phyloP scores from a whole-genome alignment of 2,113 vertebrate species.

The Synchiropus splendidus region DNA sequence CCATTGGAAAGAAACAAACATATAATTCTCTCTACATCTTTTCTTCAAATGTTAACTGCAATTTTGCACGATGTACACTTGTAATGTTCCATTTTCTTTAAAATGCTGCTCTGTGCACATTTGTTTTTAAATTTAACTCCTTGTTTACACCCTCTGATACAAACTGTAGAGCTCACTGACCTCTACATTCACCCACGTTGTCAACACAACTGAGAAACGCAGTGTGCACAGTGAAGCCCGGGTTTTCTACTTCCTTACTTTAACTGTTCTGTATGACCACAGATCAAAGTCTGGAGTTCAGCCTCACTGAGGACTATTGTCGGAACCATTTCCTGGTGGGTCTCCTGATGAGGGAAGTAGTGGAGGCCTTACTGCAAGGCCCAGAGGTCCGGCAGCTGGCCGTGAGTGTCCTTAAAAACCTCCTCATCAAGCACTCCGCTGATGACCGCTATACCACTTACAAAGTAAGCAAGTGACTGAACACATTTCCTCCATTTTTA shows the following conservation, averaged over 20 bases:
- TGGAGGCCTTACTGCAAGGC: constrained; percentile 78
- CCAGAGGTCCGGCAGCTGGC: constrained; percentile 81
- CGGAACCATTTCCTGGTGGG: constrained; percentile 92
- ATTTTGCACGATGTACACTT: too few relatives aligned
- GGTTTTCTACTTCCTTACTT: background rate
- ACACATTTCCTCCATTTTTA: background rate
- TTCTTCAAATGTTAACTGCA: background rate
- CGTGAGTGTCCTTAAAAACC: constrained; percentile 83
- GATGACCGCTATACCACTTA: constrained; percentile 82
- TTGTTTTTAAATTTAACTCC: too few relatives aligned
- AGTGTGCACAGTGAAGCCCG: too few relatives aligned
- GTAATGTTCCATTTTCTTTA: too few relatives aligned
- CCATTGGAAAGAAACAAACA: too few relatives aligned
- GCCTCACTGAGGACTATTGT: constrained; percentile 90
- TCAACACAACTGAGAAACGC: too few relatives aligned
- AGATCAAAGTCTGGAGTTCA: constrained; percentile 90
- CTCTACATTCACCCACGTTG: too few relatives aligned
- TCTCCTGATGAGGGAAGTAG: constrained; percentile 82
- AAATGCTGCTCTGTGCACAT: too few relatives aligned
- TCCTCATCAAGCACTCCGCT: constrained; percentile 90
- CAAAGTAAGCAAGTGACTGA: constrained; percentile 28
- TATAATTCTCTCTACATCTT: too few relatives aligned
- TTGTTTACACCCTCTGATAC: too few relatives aligned
- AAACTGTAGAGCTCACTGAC: too few relatives aligned
- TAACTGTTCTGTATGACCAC: constrained; percentile 36